Percentiles rank a stretch among this genome's conserved stretches.
Evolutionary conservation across 2,113 vertebrate species (phyloP).

Genomic region (Numida meleagris): DNA sequence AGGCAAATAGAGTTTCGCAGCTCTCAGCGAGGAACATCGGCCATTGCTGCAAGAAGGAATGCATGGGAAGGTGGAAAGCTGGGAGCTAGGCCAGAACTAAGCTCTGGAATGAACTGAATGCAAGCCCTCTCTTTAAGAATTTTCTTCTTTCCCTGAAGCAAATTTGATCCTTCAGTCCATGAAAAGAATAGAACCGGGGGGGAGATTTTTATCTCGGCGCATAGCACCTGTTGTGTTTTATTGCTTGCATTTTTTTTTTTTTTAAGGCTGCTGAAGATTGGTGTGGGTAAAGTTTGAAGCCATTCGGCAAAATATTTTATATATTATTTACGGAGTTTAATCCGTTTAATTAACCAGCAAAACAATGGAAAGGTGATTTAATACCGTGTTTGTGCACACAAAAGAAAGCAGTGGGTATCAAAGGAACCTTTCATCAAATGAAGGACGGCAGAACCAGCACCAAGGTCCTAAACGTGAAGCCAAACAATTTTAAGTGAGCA

Average conservation of each 20-base stretch:
- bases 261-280: background rate
- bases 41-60: background rate
- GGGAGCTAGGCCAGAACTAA: background rate
- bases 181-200: background rate
- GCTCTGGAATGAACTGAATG: background rate
- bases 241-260: background rate
- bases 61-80: fast-evolving
- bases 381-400: background rate
- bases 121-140: background rate
- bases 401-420: background rate
- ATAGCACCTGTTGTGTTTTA: background rate
- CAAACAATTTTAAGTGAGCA: background rate
- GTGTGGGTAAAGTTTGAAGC: background rate
- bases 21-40: fast-evolving
- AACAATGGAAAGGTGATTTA: background rate
- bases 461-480: background rate
- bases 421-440: background rate
- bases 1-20: background rate
- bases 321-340: background rate
- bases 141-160: background rate
- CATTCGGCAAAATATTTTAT: background rate
- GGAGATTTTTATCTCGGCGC: background rate
- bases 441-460: background rate
- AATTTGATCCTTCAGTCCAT: background rate
- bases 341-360: background rate